Evolutionary conservation across 2,888 invertebrate species (phyloP), one percentile per base, ranked within the genome.

Genomic region (Agrilus mali): DNA sequence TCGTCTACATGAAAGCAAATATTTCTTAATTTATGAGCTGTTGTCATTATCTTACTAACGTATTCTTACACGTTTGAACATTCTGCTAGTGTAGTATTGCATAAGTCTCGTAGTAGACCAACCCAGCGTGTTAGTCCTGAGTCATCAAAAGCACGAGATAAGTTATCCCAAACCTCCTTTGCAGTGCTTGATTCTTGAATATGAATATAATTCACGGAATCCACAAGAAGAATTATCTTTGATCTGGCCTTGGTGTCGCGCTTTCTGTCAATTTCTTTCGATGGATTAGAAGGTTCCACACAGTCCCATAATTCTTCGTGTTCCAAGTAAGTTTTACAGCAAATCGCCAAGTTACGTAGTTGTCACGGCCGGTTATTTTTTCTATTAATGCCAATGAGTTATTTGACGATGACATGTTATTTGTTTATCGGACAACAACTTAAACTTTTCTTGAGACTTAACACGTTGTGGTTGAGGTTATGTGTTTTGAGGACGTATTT

Each of bases 71-170:
- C 48, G 4, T 52, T 50, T 6, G 44, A 40, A 42, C 55, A 54
- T 17, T 51, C 48, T 22, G 55, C 50, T 6, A 57, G 44, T 34
- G 34, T 47, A 6, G 54, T 56, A 6, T 52, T 57, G 2, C 54
- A 48, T 35, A 60, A 41, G 2, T 38, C 48, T 33, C 51, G 47
- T 16, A 60, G 40, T 20, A 61, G 43, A 31, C 52, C 49, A 22
- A 61, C 55, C 44, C 49, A 54, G 33, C 60, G 42, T 3, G 56
- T 55, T 4, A 58, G 45, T 17, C 57, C 59, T n/a, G 48, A 46
- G 40, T 61, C 59, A 36, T 60, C 50, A 44, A 58, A 60, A 1
- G 52, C 48, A 7, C 32, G 42, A 42, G 47, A 32, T 7, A 57
- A 43, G 14, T 47, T 55, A 3, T 54, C 45, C 58, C 59, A 61